phyloP scores from a whole-genome alignment of 2,113 vertebrate genomes.

The Phalacrocorax carbo region DNA sequence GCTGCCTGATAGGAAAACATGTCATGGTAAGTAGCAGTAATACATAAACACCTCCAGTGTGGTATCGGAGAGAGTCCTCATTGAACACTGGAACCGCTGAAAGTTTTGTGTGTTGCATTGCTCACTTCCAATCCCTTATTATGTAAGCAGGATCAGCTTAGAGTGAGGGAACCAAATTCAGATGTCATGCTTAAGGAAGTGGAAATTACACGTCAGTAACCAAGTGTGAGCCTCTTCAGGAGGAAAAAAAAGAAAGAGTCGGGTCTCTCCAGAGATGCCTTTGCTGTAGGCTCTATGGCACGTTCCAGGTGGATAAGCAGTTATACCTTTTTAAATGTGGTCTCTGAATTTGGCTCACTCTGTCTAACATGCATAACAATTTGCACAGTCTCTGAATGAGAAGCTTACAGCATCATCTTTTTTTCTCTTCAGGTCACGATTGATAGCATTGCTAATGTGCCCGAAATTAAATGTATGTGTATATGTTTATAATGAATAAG shows the following conservation, averaged over 20 bases:
- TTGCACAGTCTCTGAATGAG: neutral
- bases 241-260: neutral
- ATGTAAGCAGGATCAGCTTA: neutral
- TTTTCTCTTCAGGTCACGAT: neutral
- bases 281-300: neutral
- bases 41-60: neutral
- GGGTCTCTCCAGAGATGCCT: neutral
- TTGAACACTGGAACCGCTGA: neutral
- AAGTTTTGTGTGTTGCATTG: neutral
- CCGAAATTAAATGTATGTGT: neutral
- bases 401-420: neutral
- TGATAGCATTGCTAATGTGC: neutral
- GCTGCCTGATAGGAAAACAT: slow-evolving; percentile 87
- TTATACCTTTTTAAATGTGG: neutral
- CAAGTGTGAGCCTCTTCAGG: neutral
- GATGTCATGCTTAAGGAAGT: neutral
- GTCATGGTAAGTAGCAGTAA: slow-evolving; percentile 75
- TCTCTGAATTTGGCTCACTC: neutral
- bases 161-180: neutral
- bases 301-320: neutral
- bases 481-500: neutral
- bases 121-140: neutral
- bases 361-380: neutral
- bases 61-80: neutral
- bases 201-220: neutral